Conservation (phyloP, 35 echinoderm and acorn worm genomes). For the Patiria miniata region DNA sequence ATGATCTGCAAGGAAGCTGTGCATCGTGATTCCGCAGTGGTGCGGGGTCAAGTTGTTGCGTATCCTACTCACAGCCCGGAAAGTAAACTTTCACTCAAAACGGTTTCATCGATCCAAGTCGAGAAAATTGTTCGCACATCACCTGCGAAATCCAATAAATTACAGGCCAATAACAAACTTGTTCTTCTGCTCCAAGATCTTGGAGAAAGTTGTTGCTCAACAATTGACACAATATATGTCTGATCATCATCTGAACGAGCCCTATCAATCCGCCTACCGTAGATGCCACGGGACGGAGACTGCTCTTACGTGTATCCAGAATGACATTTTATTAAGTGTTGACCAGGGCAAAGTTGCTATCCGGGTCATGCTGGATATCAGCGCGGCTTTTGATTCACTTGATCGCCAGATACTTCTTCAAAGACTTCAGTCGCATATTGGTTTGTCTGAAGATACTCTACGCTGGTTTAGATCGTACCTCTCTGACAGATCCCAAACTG, state of each 20-base stretch:
- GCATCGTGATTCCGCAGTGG: not conserved
- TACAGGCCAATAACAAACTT: conserved; percentile 7
- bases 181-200: not conserved
- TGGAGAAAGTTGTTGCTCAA: conserved; percentile 8
- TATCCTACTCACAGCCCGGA: not conserved
- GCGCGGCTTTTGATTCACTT: conserved; percentile 65
- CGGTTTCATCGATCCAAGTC: too few species aligned
- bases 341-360: conserved; percentile 37
- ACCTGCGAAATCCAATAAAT: not conserved
- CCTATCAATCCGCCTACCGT: conserved; percentile 53
- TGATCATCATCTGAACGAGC: conserved; percentile 54
- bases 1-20: not conserved
- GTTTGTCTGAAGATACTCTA: not conserved
- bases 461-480: not conserved
- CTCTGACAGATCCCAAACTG: not conserved
- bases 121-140: too few species aligned
- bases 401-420: conserved; percentile 30
- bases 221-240: conserved; percentile 47
- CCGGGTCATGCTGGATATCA: conserved; percentile 54
- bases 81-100: not conserved
- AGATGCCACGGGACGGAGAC: conserved; percentile 44
- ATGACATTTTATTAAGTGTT: conserved; percentile 30
- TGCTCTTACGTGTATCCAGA: too few species aligned
- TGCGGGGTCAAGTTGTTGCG: not conserved
- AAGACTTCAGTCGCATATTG: conserved; percentile 8